These are phyloP conservation scores for Psococerastis gibbosa DNA, from an alignment of 2,888 invertebrate species.

Conservation along the genomic window DNA sequence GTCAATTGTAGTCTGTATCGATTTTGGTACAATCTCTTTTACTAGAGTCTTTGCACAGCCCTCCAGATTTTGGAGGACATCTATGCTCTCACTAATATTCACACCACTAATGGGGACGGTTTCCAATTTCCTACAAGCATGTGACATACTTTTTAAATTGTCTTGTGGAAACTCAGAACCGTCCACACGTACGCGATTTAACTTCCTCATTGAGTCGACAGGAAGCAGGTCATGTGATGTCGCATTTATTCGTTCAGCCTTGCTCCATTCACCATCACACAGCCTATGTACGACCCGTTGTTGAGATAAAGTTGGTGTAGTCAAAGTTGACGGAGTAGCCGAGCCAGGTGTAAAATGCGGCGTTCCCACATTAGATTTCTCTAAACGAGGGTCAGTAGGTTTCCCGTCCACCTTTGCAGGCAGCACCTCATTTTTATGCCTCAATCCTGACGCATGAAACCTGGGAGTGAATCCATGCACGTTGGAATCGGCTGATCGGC, in stretches of 20 bases:
- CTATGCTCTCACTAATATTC: no score
- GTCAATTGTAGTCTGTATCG: background rate
- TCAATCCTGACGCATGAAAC: background rate
- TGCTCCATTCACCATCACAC: conserved; percentile 1
- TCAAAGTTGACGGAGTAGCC: background rate
- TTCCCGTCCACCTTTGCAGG: background rate
- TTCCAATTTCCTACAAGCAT: no score
- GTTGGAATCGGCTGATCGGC: background rate
- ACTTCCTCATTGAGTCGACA: no score
- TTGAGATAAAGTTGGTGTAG: background rate
- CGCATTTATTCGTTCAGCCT: background rate
- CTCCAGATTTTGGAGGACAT: no score
- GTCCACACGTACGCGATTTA: background rate
- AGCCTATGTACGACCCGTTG: background rate
- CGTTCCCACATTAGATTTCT: background rate
- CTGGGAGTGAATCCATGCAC: background rate
- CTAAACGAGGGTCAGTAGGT: conserved; percentile 1
- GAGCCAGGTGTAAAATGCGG: background rate
- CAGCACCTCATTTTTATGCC: background rate
- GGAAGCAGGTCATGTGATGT: no score
- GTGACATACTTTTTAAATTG: no score
- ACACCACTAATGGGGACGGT: no score
- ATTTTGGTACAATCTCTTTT: background rate
- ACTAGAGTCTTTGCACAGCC: no score
- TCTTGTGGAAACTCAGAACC: background rate